A percentile compares a stretch with the other conserved stretches of the same genome.
Evolutionary conservation across 2,113 vertebrate genomes (phyloP).

Genomic region (Amazona guildingii): DNA sequence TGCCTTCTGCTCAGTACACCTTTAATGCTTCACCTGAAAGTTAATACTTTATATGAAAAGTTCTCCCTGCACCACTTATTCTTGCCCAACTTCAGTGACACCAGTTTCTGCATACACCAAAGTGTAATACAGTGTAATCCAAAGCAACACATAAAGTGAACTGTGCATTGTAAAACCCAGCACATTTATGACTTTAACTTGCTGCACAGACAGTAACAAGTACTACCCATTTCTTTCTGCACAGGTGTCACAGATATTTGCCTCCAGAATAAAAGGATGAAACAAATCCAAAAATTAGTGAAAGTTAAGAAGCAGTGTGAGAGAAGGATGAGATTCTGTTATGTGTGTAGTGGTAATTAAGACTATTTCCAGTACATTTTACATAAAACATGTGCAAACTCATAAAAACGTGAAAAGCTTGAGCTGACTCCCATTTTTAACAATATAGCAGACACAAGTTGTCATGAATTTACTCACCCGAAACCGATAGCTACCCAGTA

Average conservation of each 20-base stretch:
- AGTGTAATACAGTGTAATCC: background rate
- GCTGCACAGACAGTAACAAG: background rate
- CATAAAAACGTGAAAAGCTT: background rate
- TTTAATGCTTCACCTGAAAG: background rate
- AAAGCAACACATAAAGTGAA: background rate
- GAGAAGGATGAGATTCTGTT: background rate
- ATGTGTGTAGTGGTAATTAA: background rate
- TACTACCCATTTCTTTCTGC: background rate
- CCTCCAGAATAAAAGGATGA: background rate
- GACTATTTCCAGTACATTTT: background rate
- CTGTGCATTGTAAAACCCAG: background rate
- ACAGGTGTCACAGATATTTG: background rate
- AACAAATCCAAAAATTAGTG: background rate
- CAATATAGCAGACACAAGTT: background rate
- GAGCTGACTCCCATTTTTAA: background rate
- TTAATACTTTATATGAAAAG: background rate
- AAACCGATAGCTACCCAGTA: conserved; percentile 97
- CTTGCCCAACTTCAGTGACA: background rate
- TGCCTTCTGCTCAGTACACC: background rate
- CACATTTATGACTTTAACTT: background rate
- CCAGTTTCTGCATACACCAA: background rate
- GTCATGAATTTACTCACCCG: conserved; percentile 78
- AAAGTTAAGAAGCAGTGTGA: background rate
- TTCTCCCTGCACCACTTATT: background rate
- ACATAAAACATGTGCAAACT: background rate